Evolutionary conservation across 92 coral and sea anemone genomes (phyloP).

Genomic region (Palythoa grandiflora): DNA sequence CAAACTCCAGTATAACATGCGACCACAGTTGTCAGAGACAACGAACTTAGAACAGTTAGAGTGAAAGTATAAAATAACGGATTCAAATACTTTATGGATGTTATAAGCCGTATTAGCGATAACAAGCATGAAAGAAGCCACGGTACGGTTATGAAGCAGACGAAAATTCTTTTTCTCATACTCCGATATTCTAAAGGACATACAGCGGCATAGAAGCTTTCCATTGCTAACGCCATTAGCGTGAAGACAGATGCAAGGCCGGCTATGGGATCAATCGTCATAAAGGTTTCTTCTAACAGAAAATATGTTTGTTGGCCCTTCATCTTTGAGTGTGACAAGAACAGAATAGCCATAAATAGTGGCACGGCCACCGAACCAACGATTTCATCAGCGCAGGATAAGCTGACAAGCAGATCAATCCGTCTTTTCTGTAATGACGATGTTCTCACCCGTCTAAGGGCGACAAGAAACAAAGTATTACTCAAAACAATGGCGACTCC

Average conservation of each 20-base stretch:
- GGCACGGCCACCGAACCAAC: slow-evolving; percentile 11
- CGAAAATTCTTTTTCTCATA: neutral
- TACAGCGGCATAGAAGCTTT: neutral
- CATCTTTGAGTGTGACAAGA: neutral
- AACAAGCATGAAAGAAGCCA: slow-evolving; percentile 12
- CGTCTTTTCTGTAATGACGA: slow-evolving; percentile 1
- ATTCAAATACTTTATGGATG: slow-evolving; percentile 5
- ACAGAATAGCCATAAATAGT: neutral
- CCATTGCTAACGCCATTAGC: slow-evolving; percentile 4
- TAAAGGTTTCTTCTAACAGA: neutral
- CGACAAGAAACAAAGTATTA: slow-evolving; percentile 7
- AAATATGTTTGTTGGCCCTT: neutral
- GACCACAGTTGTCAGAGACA: slow-evolving; percentile 15
- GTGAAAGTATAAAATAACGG: slow-evolving; percentile 1
- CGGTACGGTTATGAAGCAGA: neutral
- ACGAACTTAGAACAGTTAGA: slow-evolving; percentile 9
- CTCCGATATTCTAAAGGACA: slow-evolving; percentile 10
- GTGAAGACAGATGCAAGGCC: slow-evolving; percentile 9
- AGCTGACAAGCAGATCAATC: slow-evolving; percentile 1
- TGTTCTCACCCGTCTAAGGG: neutral
- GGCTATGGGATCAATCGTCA: slow-evolving; percentile 7
- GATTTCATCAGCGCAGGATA: slow-evolving; percentile 16
- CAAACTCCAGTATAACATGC: slow-evolving; percentile 12
- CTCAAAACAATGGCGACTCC: neutral
- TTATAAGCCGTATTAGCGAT: slow-evolving; percentile 12